Evolutionary conservation across 2,797 vertebrate species (phyloP), one percentile per base, ranked within the genome.

Genomic region (Botia almorhae): DNA sequence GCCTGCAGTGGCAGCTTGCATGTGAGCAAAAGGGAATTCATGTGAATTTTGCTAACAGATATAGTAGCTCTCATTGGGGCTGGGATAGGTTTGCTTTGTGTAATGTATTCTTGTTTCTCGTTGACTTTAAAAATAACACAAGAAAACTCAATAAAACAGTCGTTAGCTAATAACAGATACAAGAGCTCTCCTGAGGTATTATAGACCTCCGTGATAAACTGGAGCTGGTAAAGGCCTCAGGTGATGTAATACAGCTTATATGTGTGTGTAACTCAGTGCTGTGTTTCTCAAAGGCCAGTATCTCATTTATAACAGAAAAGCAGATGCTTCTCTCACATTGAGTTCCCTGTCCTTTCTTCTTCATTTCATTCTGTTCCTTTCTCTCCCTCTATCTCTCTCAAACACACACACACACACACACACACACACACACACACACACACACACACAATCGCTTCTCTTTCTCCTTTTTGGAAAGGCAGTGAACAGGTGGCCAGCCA

Each of bases 301-400:
- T 61, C 56, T 75, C 12, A 46, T 46, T 74, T 73, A 53, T 43
- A 69, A 68, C 63, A 23, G 71, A 50, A 74, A 74, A 58, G 43
- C 63, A 81, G 63, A 67, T 50, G 64, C 64, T 69, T 81, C 55
- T 69, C 17, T 81, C 51, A 50, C 26, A 67, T 11, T 29, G 60
- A 69, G 36, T 46, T 50, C 53, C 33, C 48, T 73, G 14, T 16
- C 50, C 67, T 12, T 19, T 29, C n/a, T 50, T 73, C 33, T 36
- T 76, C 63, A 61, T n/a, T 51, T 8, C 10, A 8, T 43, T 11
- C 10, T 8, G 0, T 43, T 43, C 2, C 39, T 43, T 8, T 46
- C 63, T 74, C 51, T 16, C n/a, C 69, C n/a, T 43, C 46, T 76
- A 29, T 70, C 56, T 69, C 26, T 81, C 26, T 69, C 14, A 7